These are phyloP conservation scores for Saturnia japonica DNA, from an alignment of 2,888 invertebrate genomes.

Conservation along the genomic window DNA sequence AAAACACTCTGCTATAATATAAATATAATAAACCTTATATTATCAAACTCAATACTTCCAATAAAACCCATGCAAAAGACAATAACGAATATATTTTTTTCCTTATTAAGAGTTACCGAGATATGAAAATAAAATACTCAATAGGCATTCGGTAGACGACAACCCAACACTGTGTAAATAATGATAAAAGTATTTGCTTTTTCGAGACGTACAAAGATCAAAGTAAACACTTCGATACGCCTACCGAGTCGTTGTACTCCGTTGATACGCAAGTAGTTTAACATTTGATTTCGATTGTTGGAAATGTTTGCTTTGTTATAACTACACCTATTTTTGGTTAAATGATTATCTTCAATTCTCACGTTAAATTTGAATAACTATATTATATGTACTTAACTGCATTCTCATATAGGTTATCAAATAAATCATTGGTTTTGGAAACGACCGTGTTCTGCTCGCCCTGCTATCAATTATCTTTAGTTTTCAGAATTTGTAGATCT, in stretches of 20 bases:
- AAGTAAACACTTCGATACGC: constrained; percentile 70
- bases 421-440: background rate
- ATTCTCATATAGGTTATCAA: background rate
- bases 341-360: constrained; percentile 6
- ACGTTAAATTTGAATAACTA: background rate
- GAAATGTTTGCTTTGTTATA: constrained; percentile 24
- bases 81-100: constrained; percentile 56
- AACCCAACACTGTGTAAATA: constrained; percentile 75
- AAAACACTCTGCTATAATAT: background rate
- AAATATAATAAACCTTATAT: background rate
- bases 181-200: constrained; percentile 77
- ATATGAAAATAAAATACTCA: constrained; percentile 56
- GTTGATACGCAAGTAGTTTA: constrained; percentile 57
- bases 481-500: background rate
- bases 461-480: background rate
- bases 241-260: constrained; percentile 53
- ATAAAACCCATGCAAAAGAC: constrained; percentile 37
- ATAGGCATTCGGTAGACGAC: constrained; percentile 64
- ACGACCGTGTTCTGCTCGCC: background rate
- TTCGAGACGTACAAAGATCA: constrained; percentile 74
- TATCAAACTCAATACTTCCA: constrained; percentile 11
- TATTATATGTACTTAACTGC: background rate
- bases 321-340: constrained; percentile 28
- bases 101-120: constrained; percentile 46
- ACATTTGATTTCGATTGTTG: constrained; percentile 40